Percentiles rank a stretch among this genome's conserved stretches.
phyloP scores from a whole-genome alignment of 2,113 vertebrate genomes.

The Sarotherodon lohbergeri region DNA sequence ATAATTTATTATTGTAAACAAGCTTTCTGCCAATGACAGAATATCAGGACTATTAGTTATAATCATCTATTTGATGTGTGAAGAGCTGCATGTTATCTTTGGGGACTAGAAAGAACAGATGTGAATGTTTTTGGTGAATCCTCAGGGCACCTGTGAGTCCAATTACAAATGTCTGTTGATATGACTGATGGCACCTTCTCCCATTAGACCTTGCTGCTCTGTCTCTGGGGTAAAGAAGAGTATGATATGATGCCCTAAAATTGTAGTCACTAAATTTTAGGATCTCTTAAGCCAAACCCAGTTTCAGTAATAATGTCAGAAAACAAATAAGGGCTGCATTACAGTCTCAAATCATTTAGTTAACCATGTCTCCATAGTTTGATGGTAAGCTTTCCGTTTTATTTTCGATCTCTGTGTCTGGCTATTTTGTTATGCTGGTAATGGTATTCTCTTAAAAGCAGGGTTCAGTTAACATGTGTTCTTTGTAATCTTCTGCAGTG shows the following conservation, averaged over 20 bases:
- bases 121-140: constrained; percentile 26
- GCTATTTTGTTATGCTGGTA: neutral
- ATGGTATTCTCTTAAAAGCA: neutral
- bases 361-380: neutral
- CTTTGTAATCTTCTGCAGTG: constrained; percentile 60
- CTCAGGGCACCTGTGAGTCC: constrained; percentile 39
- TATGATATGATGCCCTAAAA: neutral
- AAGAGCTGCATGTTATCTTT: neutral
- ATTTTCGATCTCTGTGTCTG: neutral
- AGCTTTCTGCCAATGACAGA: neutral
- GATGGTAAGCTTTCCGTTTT: neutral
- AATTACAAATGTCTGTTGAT: constrained; percentile 48
- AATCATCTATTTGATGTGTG: neutral
- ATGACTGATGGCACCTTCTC: constrained; percentile 6
- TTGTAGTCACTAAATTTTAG: neutral
- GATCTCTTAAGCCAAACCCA: neutral
- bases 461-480: neutral
- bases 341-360: neutral
- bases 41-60: neutral
- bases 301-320: neutral
- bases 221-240: neutral
- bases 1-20: neutral
- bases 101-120: constrained; percentile 44
- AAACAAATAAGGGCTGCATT: neutral
- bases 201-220: neutral